These are phyloP conservation scores for Heliconius himera DNA, from an alignment of 1,140 invertebrate genomes.

Conservation along the genomic window DNA sequence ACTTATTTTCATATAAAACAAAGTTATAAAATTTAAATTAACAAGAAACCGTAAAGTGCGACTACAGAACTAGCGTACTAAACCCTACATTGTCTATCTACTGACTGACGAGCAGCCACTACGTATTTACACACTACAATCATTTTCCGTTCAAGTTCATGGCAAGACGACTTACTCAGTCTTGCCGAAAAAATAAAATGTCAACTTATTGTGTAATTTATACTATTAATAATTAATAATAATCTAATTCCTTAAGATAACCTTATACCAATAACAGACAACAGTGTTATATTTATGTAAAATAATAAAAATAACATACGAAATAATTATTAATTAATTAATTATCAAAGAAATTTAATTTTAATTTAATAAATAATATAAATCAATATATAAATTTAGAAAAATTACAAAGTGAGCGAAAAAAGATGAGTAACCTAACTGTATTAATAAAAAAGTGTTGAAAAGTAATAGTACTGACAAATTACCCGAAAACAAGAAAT, in stretches of 20 bases:
- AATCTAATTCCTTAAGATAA: not conserved
- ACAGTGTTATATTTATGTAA: not conserved
- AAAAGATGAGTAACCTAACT: not conserved
- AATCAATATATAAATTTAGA: not conserved
- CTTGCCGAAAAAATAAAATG: not conserved
- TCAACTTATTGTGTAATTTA: not conserved
- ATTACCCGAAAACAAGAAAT: not conserved
- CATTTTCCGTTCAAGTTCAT: slow-evolving; percentile 6
- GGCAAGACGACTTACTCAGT: not conserved
- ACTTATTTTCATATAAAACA: no score
- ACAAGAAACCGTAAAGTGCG: not conserved
- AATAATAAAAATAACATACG: not conserved
- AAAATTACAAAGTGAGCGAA: not conserved
- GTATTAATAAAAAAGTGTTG: not conserved
- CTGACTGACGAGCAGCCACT: slow-evolving; percentile 3
- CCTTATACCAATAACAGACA: slow-evolving; percentile 9
- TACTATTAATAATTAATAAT: not conserved
- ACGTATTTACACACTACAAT: slow-evolving; percentile 7
- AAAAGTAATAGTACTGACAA: not conserved
- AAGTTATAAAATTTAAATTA: not conserved
- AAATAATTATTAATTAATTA: not conserved
- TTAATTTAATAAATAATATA: no score
- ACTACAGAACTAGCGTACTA: not conserved
- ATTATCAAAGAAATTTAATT: not conserved
- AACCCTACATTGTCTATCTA: not conserved